Evolutionary conservation across 2,113 vertebrate genomes (phyloP), one percentile per base, ranked within the genome.

Genomic region (Lampris incognitus): DNA sequence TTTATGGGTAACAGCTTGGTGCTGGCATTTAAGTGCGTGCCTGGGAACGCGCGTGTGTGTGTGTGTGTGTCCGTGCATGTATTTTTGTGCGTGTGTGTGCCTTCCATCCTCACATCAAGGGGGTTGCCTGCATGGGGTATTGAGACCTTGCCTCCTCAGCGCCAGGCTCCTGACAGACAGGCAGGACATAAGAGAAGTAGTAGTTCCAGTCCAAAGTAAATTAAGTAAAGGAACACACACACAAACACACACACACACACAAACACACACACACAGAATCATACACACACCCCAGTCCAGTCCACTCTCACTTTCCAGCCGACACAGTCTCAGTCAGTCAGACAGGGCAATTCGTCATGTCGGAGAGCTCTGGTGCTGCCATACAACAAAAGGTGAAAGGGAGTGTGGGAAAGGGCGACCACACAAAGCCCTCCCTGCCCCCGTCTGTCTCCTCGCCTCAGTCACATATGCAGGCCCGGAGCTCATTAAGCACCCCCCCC

Each of bases 401-500:
- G 93, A 94, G 90, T 93, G 93, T 94, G 92, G 93, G 93, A 94
- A 94, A 93, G 90, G 89, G 87, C 91, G 78, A 82, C 63, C 82
- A 72, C 87, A 93, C 92, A 93, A 94, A 92, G 91, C 87, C 66
- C 66, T 65, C 80, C 84, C 86, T 93, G 87, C 89, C 92, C 90
- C 91, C 78, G 74, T 87, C 88, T 87, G 88, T 76, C 81, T 88
- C 79, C 66, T 73, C 85, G 87, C 86, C 84, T 88, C 65, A 38
- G 69, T 48, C 76, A 65, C 89, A 87, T 83, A 84, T 67, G 74
- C 64, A 36, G 81, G 76, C 66, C 48, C 8, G 58, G 73, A 77
- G 50, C 51, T 56, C 73, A 76, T 78, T 70, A 76, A 83, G 62
- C 77, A 85, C 76, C 83, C 24, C 5, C 55, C 46, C 40, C 3